Base-by-base conservation (phyloP, 2,888 invertebrate genomes). In the Ptycholaimellus sp. region DNA sequence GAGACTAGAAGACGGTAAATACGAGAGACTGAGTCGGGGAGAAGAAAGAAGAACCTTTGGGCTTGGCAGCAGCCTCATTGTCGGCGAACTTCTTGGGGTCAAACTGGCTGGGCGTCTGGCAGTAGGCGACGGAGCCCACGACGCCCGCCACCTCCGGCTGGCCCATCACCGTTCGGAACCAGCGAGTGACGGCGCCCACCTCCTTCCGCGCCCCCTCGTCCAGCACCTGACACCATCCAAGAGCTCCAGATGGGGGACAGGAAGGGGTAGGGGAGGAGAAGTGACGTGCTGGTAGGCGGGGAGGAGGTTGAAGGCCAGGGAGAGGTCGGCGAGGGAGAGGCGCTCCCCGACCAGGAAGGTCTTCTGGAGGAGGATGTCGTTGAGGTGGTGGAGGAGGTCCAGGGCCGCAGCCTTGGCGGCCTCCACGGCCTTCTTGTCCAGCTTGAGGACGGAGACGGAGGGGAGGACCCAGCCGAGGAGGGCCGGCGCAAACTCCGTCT, bases 401-500 rank as follows among this genome's bases (percentile, higher is more conserved):
- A 74, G 40, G 22, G 54, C 44, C 41, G 54, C 54, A 19, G 36
- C 39, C 43, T 50, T 50, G 39, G 48, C 48, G 34, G 40, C 39
- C 9, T 44, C 48, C 16, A 51, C 42, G 20, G 44, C n/a, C n/a
- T n/a, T n/a, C n/a, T n/a, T n/a, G n/a, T n/a, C n/a, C n/a, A n/a
- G n/a, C n/a, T n/a, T n/a, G n/a, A n/a, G n/a, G n/a, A n/a, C n/a
- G 48, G 93, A 90, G 30, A 93, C 68, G 56, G 80, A 72, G 11
- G 96, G 96, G 63, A 87, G 93, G 30, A 90, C 80, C 85, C 85
- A 93, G 36, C 83, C 78, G 57, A 81, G 80, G 43, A 81, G 77
- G 36, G 80, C 75, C 35, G 93, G 90, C 50, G 85, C 69, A 51
- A 96, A 72, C 65, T 87, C 85, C 50, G 73, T 73, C 62, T 93